Evolutionary conservation across 1,140 invertebrate genomes (phyloP), one percentile per base, ranked within the genome.

Genomic region (Aphidius gifuensis): DNA sequence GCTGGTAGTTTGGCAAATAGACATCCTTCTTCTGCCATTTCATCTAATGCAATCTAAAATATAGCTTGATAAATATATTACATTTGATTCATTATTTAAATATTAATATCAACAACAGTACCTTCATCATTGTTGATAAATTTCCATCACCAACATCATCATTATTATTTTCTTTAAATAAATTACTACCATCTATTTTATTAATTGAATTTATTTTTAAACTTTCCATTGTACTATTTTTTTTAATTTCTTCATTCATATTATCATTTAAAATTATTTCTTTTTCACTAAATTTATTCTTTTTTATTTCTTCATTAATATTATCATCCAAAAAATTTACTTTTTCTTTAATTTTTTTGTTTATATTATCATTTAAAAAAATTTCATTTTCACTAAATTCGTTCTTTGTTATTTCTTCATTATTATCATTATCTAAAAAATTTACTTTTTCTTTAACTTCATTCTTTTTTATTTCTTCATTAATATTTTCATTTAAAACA

Each of bases 1-100:
- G 67, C 63, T 4, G 77, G 78, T 45, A 80, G 61, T 57, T 73
- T 76, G 6, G 77, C 71, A 39, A 79, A 75, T 42, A 71, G n/a
- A 53, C 67, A 77, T 39, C 71, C 73, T 68, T 80, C 69, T 7
- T 61, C 9, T 6, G 70, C 66, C 73, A 80, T 74, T 64, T 73
- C 70, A 9, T 66, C 43, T 11, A 80, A 62, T 56, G 75, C 72
- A 4, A 50, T 51, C 78, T 80, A 16, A 16, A 16, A 16, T 16
- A 1, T 16, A 16, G 16, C 16, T 16, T 16, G 16, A 16, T 16
- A 16, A 16, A 16, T 16, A 16, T 0, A 16, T 16, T 16, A 16
- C 1, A 16, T 16, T 16, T 16, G 16, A 16, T 16, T 16, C n/a
- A n/a, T n/a, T 38, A 60, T 61, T 62, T 21, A 55, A 43, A 8